phyloP scores from a whole-genome alignment of 2,113 vertebrate genomes.

The Puma concolor region DNA sequence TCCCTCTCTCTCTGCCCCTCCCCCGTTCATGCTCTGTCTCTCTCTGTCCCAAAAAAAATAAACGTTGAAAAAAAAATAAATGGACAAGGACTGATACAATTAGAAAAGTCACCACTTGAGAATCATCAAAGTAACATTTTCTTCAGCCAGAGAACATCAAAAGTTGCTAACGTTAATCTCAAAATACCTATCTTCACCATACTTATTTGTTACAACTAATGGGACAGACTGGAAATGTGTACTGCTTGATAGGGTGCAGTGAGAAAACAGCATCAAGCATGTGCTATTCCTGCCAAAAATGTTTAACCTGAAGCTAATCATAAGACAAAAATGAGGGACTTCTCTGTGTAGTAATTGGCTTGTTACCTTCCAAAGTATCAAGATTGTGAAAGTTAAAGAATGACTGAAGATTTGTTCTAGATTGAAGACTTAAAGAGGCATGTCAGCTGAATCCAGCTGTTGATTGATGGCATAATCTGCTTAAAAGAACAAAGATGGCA shows the following conservation, averaged over 20 bases:
- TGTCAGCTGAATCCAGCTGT: neutral
- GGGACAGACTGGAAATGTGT: neutral
- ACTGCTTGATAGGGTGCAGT: neutral
- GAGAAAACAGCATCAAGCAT: neutral
- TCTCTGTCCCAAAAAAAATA: too few relatives aligned
- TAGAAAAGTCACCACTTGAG: neutral
- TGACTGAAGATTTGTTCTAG: neutral
- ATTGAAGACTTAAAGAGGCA: neutral
- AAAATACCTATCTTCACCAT: neutral
- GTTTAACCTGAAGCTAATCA: neutral
- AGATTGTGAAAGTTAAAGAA: neutral
- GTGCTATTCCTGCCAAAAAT: neutral
- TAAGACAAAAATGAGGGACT: neutral
- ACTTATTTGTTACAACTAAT: neutral
- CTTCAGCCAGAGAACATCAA: neutral
- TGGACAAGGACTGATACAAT: neutral
- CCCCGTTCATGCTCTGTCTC: too few relatives aligned
- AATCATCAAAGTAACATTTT: slow-evolving; percentile 14
- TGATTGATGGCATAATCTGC: neutral
- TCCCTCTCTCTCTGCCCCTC: too few relatives aligned
- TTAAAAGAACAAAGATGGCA: neutral
- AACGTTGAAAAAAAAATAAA: too few relatives aligned
- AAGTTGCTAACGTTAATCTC: slow-evolving; percentile 23
- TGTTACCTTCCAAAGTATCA: neutral
- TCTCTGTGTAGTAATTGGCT: neutral